Base-by-base conservation (phyloP, 2,113 vertebrate species). In the Ochotona curzoniae region DNA sequence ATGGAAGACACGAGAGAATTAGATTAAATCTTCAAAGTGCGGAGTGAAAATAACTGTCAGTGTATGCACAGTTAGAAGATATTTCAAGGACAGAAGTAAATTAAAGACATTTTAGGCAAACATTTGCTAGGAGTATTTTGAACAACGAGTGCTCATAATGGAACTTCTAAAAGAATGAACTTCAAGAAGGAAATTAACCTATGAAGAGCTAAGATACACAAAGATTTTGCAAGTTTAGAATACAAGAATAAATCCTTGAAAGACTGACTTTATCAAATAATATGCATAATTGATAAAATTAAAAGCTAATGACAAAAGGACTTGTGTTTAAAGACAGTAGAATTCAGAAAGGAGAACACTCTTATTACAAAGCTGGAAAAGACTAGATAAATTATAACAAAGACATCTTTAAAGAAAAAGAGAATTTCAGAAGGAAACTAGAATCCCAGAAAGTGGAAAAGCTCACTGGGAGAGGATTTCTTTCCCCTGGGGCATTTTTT, bases 11-110 rank as follows among this genome's bases (percentile, higher is more conserved):
- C 82, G 28, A 87, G 47, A 71, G 67, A 89, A 44, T 89, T 86
- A 51, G 64, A 96, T 89, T 93, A 95, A 95, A 79, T 70, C 74
- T 96, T 95, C 89, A 86, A 94, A 92, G 86, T n/a, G 8, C 28
- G 79, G 64, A 84, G 17, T 85, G 28, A 73, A 90, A 92, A 93
- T 32, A 78, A 82, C 32, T 83, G 79, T 70, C 71, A 89, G 80
- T 75, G 8, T 71, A 71, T 32, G 84, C 60, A 44, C 54, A 93
- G 75, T 83, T 86, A 93, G 91, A 91, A 47, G 12, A 49, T 75
- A 80, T 76, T 94, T 80, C 17, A 71, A 79, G 61, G 91, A 89
- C 25, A 67, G 47, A 23, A 26, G n/a, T 89, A 35, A 95, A 75
- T 86, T 89, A 94, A 91, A 93, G 60, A 83, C 81, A 79, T 83